Base-by-base conservation (phyloP, 2,888 invertebrate species). In the Melieria picta region DNA sequence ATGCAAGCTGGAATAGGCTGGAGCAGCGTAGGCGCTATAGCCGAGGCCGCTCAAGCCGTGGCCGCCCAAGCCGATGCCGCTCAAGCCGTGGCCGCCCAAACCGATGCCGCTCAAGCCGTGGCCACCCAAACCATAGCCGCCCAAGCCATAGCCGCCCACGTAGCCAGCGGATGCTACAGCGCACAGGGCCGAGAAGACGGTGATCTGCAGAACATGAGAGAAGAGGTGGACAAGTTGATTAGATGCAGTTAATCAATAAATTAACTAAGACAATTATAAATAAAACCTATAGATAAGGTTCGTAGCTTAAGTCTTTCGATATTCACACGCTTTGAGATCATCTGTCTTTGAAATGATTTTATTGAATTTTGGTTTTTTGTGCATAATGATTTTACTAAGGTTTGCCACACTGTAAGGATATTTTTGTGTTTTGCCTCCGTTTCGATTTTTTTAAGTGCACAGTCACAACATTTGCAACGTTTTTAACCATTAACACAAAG, bases 101-200 rank as follows among this genome's bases (percentile, higher is more conserved):
- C 65, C 86, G 82, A 84, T 76, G 80, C 85, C 79, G 57, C 82
- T 78, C 72, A 80, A 80, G 1, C 79, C 75, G 60, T 71, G 56
- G 4, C 69, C 69, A 10, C 67, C 55, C 5, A 67, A 48, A 7
- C 66, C 77, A 55, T 81, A 77, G 67, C 84, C 78, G 30, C 74
- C 80, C 69, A 80, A 78, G 70, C 81, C 79, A 61, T 84, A 82
- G 69, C 83, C 83, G 3, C 83, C 78, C 52, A 86, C 76, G 68
- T 85, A 82, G 74, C 88, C 87, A 74, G 88, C 88, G 73, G 85
- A 87, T 76, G 84, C 85, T 68, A 84, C 86, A 74, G 87, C 87
- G 79, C 87, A 84, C 77, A 88, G 81, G 62, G 88, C 85, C 72
- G 88, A 85, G 75, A 88, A 80, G 60, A 87, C 80, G 58, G 81